Conservation (phyloP, 2,888 invertebrate species). For the Buathra laborator region DNA sequence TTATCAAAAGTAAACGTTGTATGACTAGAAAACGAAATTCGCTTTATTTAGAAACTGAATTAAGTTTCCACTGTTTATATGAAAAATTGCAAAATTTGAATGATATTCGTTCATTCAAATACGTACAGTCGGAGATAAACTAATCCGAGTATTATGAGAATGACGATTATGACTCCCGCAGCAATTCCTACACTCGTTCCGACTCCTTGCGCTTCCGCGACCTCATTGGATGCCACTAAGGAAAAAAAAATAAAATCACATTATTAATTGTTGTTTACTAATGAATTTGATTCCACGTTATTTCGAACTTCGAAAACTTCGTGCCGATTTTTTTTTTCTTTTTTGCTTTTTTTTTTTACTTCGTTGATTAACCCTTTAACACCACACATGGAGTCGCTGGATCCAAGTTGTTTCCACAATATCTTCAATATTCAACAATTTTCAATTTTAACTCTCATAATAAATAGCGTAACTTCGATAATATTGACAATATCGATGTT, state of each 20-base stretch:
- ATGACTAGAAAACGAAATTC: not conserved
- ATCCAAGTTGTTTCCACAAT: no score
- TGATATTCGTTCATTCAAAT: constrained; percentile 35
- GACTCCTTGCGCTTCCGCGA: constrained; percentile 90
- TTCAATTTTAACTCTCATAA: no score
- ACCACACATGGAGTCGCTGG: no score
- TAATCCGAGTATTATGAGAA: constrained; percentile 92
- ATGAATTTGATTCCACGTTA: not conserved
- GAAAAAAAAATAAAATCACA: constrained; percentile 29
- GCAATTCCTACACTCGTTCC: constrained; percentile 94
- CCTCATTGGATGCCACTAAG: constrained; percentile 80
- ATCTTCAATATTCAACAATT: no score
- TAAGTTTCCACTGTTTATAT: not conserved
- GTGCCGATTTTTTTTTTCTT: not conserved
- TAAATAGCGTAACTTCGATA: no score
- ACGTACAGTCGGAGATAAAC: constrained; percentile 94
- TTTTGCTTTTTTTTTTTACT: not conserved
- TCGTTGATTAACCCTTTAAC: no score
- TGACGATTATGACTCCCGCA: constrained; percentile 92
- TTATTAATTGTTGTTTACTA: not conserved
- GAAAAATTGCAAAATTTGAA: not conserved
- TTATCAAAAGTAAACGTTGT: not conserved
- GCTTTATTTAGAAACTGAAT: not conserved
- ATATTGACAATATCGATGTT: no score
- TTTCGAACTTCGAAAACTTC: not conserved